These are phyloP conservation scores for Calliphora vicina DNA, from an alignment of 1,140 invertebrate genomes.

Conservation along the genomic window DNA sequence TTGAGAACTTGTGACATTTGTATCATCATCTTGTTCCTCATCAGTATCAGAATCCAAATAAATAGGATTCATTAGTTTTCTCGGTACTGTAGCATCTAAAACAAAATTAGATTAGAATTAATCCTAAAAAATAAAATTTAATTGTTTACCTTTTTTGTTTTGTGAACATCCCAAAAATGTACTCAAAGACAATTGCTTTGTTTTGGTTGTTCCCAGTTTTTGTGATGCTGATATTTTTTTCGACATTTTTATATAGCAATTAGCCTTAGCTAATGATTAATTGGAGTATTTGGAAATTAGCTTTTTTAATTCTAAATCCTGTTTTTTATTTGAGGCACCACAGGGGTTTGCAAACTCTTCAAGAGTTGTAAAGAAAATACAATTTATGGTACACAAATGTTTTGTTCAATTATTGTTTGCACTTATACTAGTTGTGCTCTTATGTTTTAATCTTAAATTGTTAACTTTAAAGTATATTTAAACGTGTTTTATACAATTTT, in stretches of 20 bases:
- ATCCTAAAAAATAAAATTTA: background rate
- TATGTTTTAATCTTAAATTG: too few relatives aligned
- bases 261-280: background rate
- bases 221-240: slow-evolving; percentile 21
- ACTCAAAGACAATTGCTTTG: slow-evolving; percentile 48
- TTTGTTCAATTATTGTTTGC: too few relatives aligned
- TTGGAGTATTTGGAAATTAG: background rate
- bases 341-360: too few relatives aligned
- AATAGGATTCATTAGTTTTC: slow-evolving; percentile 47
- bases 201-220: background rate
- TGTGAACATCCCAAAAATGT: slow-evolving; percentile 43
- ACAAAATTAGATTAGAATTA: slow-evolving; percentile 15
- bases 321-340: too few relatives aligned
- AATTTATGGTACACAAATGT: too few relatives aligned
- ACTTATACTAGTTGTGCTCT: too few relatives aligned
- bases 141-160: slow-evolving; percentile 39
- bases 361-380: too few relatives aligned
- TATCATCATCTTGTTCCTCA: slow-evolving; percentile 44
- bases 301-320: too few relatives aligned
- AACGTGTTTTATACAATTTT: too few relatives aligned
- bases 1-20: background rate
- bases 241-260: background rate
- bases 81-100: slow-evolving; percentile 1
- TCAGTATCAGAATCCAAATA: slow-evolving; percentile 58
- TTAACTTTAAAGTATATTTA: too few relatives aligned